phyloP scores from a whole-genome alignment of 2,797 vertebrate species.

The Sebastes trivittatus region DNA sequence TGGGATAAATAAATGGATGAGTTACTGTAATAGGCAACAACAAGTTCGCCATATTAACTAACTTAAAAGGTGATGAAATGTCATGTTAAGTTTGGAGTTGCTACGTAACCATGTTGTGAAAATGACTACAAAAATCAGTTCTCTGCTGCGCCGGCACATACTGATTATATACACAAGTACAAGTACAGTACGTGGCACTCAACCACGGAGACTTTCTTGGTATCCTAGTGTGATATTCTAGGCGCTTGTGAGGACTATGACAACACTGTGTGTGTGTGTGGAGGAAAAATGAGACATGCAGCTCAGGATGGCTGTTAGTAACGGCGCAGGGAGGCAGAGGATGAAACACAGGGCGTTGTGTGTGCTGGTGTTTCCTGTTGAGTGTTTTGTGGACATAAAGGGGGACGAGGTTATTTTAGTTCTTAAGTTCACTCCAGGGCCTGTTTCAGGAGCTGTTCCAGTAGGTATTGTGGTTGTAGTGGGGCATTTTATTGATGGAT shows the following conservation, averaged over 20 bases:
- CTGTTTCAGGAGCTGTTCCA: constrained; percentile 5
- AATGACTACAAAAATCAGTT: background rate
- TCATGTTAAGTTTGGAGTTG: background rate
- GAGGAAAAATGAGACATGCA: constrained; percentile 25
- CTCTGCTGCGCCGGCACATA: background rate
- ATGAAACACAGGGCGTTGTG: constrained; percentile 37
- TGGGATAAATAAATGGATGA: background rate
- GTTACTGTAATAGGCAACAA: background rate
- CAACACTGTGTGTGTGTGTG: constrained; percentile 4
- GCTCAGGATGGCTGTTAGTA: background rate
- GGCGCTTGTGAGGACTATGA: constrained; percentile 36
- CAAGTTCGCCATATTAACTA: background rate
- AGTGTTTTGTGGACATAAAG: constrained; percentile 26
- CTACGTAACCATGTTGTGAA: background rate
- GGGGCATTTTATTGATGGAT: background rate
- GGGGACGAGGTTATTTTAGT: constrained; percentile 29
- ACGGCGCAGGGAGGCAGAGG: constrained; percentile 20
- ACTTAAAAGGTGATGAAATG: background rate
- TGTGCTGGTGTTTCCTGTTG: constrained; percentile 34
- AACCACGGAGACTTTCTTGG: constrained; percentile 6
- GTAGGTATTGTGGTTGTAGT: background rate
- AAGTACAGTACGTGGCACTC: constrained; percentile 21
- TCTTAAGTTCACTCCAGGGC: constrained; percentile 12
- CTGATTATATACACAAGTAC: constrained; percentile 1
- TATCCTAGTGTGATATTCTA: constrained; percentile 44